These are phyloP conservation scores for Geophilus truncorum DNA, from an alignment of 2,888 invertebrate genomes.

Conservation along the genomic window DNA sequence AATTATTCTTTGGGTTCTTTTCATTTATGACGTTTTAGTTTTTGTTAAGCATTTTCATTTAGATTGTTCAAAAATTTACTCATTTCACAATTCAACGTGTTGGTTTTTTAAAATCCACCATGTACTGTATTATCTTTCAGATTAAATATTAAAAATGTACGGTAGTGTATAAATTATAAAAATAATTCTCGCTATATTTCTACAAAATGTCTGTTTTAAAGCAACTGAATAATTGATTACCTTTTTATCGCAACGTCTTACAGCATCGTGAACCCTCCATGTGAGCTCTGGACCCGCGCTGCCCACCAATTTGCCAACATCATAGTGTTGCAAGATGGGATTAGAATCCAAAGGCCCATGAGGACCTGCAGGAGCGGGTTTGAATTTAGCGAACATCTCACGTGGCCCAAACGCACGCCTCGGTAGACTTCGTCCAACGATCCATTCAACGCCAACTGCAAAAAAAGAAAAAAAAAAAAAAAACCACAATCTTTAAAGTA, in stretches of 20 bases:
- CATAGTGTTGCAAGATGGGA: constrained; percentile 80
- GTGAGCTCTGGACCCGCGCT: constrained; percentile 82
- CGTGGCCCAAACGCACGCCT: constrained; percentile 38
- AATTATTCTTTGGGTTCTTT: too few species aligned
- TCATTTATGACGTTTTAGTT: too few species aligned
- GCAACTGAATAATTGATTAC: constrained; percentile 51
- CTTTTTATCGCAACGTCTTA: constrained; percentile 80
- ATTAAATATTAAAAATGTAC: too few species aligned
- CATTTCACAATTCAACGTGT: too few species aligned
- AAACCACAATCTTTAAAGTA: background rate
- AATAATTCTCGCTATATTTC: too few species aligned
- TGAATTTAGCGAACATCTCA: constrained; percentile 70
- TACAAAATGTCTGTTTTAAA: background rate
- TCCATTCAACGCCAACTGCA: background rate
- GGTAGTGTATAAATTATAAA: too few species aligned
- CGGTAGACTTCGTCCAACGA: constrained; percentile 42
- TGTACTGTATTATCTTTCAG: too few species aligned
- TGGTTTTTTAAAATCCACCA: too few species aligned
- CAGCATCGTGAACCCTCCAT: constrained; percentile 88
- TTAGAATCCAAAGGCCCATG: constrained; percentile 48
- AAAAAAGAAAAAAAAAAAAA: background rate
- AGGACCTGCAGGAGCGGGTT: constrained; percentile 43
- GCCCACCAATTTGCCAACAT: constrained; percentile 72
- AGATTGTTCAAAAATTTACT: too few species aligned
- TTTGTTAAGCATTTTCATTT: too few species aligned